phyloP scores from a whole-genome alignment of 2,797 vertebrate genomes.

The Pangasius macronema region DNA sequence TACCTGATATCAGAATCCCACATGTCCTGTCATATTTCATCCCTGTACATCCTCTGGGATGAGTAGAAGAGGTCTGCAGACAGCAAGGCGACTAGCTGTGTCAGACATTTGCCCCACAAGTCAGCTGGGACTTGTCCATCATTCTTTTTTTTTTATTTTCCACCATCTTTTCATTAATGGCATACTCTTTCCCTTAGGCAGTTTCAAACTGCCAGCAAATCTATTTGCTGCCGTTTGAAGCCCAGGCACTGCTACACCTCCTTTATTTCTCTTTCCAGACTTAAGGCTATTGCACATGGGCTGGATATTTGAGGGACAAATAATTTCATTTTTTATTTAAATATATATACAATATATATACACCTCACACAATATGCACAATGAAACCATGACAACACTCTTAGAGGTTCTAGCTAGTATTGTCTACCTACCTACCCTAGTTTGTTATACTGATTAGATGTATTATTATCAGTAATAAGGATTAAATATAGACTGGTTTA shows the following conservation, averaged over 20 bases:
- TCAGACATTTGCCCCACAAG: constrained; percentile 56
- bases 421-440: neutral
- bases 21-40: constrained; percentile 40
- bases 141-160: constrained; percentile 54
- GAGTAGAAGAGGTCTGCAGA: constrained; percentile 35
- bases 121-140: constrained; percentile 48
- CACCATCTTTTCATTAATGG: constrained; percentile 30
- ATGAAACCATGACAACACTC: neutral
- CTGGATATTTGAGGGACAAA: neutral
- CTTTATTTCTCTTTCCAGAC: constrained; percentile 9
- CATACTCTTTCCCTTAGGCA: constrained; percentile 34
- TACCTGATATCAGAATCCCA: constrained; percentile 44
- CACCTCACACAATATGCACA: neutral
- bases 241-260: neutral
- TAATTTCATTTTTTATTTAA: too few species aligned
- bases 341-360: too few species aligned
- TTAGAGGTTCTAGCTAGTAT: neutral
- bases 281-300: neutral
- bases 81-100: constrained; percentile 44
- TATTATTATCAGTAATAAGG: neutral
- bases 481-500: neutral
- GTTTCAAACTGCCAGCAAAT: constrained; percentile 38
- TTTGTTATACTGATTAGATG: neutral
- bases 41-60: constrained; percentile 26
- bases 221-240: constrained; percentile 25